Evolutionary conservation across 2,888 invertebrate species (phyloP).

Genomic region (Pristionchus entomophagus): DNA sequence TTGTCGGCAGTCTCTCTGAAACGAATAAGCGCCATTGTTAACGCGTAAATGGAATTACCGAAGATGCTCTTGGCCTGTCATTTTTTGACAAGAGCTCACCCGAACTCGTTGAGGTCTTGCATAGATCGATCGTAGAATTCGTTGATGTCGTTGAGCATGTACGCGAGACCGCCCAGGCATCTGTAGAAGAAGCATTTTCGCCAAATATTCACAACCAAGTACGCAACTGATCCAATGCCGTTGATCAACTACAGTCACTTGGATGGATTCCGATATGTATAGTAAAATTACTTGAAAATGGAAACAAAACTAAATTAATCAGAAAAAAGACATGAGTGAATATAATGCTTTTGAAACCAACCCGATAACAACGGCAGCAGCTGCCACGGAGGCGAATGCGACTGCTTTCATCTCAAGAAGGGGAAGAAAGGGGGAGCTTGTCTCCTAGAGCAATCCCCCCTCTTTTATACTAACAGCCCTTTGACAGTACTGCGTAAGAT

Average conservation of each 20-base stretch:
- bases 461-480: constrained; percentile 37
- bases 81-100: background rate
- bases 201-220: no score
- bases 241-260: no score
- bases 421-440: constrained; percentile 3
- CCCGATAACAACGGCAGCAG: constrained; percentile 36
- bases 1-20: constrained; percentile 40
- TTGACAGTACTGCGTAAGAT: background rate
- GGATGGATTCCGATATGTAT: no score
- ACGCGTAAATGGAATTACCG: background rate
- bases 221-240: no score
- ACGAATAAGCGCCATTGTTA: no score
- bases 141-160: constrained; percentile 49
- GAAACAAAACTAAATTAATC: no score
- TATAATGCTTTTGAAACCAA: no score
- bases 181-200: background rate
- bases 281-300: no score
- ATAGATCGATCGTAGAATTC: constrained; percentile 45
- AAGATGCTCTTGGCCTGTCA: no score
- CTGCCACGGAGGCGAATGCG: constrained; percentile 41
- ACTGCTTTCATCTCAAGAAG: constrained; percentile 13
- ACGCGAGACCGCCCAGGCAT: constrained; percentile 43
- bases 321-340: no score
- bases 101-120: constrained; percentile 39
- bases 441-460: background rate